Base-by-base conservation (phyloP, 2,113 vertebrate species). In the Vombatus ursinus region DNA sequence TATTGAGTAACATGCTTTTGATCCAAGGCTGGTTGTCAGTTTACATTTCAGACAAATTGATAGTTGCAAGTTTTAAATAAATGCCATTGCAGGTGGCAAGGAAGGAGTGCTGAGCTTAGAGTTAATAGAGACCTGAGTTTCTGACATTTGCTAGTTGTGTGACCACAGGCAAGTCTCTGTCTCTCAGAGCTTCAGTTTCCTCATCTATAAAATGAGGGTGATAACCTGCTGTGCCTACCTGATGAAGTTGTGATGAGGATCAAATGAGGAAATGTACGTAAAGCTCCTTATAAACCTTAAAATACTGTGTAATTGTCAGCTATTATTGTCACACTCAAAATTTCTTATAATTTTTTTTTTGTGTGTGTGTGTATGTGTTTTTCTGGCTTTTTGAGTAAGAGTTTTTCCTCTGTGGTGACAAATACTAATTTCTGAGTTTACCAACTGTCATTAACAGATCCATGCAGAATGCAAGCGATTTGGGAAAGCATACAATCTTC, bases 401-500 rank as follows among this genome's bases (percentile, higher is more conserved):
- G 37, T 96, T 95, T 94, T n/a, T 52, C 61, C 92, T 22, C 92
- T 23, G 50, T 14, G 94, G 93, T 57, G 11, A 5, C 84, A 52
- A 89, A 53, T 94, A 61, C 93, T 94, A 92, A n/a, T 90, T 37
- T 95, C 92, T 68, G 3, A 77, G 24, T 97, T 95, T 96, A 23
- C 93, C 97, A 91, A 96, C 92, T 51, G 52, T 93, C 90, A n/a
- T 94, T 96, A 68, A 94, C 52, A 99, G 99, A 99, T 99, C 98
- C 99, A 99, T 96, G 98, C 99, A 0, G 99, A 99, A 97, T 99
- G 99, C 96, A 99, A 99, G 97, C 99, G 99, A 93, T 99, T 99
- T 94, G 99, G 99, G 16, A 99, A 99, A 98, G 99, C 99, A 0
- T 99, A 99, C 92, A 99, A 99, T 47, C 98, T 99, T 98, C 99